Base-by-base conservation (phyloP, 2,888 invertebrate genomes). In the Synanthedon formicaeformis region DNA sequence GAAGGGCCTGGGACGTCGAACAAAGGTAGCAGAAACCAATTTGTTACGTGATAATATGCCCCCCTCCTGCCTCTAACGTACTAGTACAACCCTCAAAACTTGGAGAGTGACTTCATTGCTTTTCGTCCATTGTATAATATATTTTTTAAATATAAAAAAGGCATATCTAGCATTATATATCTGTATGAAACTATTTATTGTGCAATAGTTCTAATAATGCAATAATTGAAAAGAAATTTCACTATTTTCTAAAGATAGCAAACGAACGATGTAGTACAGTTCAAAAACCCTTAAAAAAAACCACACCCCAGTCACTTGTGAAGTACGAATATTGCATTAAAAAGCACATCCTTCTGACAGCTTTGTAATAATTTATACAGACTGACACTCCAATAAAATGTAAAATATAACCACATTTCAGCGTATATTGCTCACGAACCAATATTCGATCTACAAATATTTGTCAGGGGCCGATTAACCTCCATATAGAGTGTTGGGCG, bases 11-110 rank as follows among this genome's bases (percentile, higher is more conserved):
- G 63, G 69, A 69, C 69, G 64, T 63, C 74, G 83, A 84, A 86
- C 84, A 85, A 86, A 85, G 84, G 84, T 81, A 83, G 77, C 73
- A 74, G 83, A 85, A 84, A 86, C 86, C 87, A 85, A 87, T 87
- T 86, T 85, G 84, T 83, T 86, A 85, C 86, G 85, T 86, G 87
- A 86, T 86, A 84, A 82, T 84, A 86, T 85, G 81, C 76, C 72
- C 69, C 59, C 58, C 58, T 58, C 57, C 58, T 57, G 56, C 54
- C 53, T 49, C 41, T 50, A 41, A 40, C 16, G 54, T n/a, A n/a
- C 50, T 51, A 52, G 56, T 14, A 52, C 55, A 51, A 53, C 57
- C 48, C 53, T 52, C 45, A 45, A 14, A 52, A 40, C 53, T 54
- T 40, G 41, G 71, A 75, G 75, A 68, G 67, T 71, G 75, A 74